phyloP scores from a whole-genome alignment of 2,888 invertebrate genomes.

The Gymnosoma rotundatum region DNA sequence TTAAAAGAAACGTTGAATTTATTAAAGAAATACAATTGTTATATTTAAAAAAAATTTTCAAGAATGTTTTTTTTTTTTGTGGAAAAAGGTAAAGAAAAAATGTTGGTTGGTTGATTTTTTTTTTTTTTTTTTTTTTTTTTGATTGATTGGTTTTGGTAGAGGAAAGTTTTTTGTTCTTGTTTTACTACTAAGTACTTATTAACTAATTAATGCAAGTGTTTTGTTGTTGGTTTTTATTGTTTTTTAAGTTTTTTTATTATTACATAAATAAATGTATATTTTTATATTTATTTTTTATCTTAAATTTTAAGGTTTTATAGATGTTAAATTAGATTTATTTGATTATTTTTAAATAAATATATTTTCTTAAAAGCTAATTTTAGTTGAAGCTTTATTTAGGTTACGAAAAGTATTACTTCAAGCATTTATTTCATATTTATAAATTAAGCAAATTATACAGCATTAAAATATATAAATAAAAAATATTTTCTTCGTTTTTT shows the following conservation, averaged over 20 bases:
- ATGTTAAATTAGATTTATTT: slow-evolving; percentile 35
- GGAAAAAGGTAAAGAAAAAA: neutral
- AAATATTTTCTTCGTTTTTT: neutral
- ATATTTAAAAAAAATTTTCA: neutral
- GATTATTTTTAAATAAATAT: slow-evolving; percentile 10
- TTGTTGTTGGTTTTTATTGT: slow-evolving; percentile 14
- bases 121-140: slow-evolving; percentile 26
- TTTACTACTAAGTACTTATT: slow-evolving; percentile 44
- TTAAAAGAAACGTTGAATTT: too few species aligned
- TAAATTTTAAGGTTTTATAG: slow-evolving; percentile 31
- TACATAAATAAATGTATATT: slow-evolving; percentile 53
- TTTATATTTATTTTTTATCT: slow-evolving; percentile 46
- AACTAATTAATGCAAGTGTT: slow-evolving; percentile 42
- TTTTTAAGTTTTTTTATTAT: slow-evolving; percentile 5
- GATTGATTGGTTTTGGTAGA: slow-evolving; percentile 28
- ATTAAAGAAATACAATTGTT: neutral
- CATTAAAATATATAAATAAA: slow-evolving; percentile 20
- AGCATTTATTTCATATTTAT: slow-evolving; percentile 39
- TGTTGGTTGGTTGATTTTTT: slow-evolving; percentile 15
- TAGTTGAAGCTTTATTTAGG: slow-evolving; percentile 60
- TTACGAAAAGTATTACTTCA: slow-evolving; percentile 52
- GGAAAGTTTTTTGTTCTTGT: slow-evolving; percentile 21
- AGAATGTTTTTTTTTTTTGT: too few species aligned
- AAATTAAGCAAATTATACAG: slow-evolving; percentile 55
- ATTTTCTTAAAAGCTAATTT: slow-evolving; percentile 17